Evolutionary conservation across 2,797 vertebrate genomes (phyloP).

Genomic region (Sebastes taczanowskii): DNA sequence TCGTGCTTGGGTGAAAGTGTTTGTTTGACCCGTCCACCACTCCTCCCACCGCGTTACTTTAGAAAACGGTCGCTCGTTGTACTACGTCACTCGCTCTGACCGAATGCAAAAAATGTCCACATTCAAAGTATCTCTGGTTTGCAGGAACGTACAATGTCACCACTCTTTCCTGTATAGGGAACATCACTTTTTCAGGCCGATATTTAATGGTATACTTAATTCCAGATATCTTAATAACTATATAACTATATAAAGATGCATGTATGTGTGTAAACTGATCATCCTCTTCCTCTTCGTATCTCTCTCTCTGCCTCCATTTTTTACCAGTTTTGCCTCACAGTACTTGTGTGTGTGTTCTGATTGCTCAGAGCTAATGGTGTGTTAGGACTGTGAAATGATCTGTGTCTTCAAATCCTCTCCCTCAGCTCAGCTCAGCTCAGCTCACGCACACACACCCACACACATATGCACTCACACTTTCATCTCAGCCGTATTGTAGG

Average conservation of each 20-base stretch:
- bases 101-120: no score
- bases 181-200: no score
- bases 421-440: not conserved
- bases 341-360: conserved; percentile 2
- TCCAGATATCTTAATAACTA: not conserved
- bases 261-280: not conserved
- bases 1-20: no score
- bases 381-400: conserved; percentile 34
- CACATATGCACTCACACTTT: conserved; percentile 2
- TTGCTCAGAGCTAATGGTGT: conserved; percentile 18
- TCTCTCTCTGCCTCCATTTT: not conserved
- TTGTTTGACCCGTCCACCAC: no score
- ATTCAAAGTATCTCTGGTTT: no score
- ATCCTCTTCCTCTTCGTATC: not conserved
- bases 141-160: no score
- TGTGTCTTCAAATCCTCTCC: conserved; percentile 46
- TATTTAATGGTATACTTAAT: no score
- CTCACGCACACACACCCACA: not conserved
- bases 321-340: not conserved
- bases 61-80: no score
- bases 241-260: no score
- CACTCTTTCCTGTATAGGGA: no score
- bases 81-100: no score
- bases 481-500: conserved; percentile 35
- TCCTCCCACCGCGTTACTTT: no score